Conservation (phyloP, 35 echinoderm and acorn worm genomes). For the Ophioderma brevispina region DNA sequence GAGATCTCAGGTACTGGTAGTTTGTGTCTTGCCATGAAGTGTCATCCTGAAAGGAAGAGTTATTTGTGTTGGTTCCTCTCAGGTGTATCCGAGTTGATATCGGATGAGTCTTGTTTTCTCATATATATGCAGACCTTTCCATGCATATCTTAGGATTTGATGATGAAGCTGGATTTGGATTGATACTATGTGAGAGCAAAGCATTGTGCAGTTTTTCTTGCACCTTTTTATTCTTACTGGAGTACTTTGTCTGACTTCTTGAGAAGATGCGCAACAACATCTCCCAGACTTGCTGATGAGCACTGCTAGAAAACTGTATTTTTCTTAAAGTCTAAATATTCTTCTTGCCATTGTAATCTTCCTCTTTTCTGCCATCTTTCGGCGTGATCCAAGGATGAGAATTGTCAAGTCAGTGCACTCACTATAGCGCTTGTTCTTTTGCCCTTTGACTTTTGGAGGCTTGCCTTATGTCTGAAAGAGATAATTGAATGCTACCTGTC, state of each 20-base stretch:
- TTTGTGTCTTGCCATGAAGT: too few species aligned
- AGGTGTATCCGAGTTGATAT: too few species aligned
- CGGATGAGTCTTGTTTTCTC: neutral
- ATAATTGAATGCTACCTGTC: too few species aligned
- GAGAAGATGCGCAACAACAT: neutral
- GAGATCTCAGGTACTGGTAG: neutral
- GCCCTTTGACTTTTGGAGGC: neutral
- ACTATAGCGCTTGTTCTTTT: neutral
- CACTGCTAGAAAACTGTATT: neutral
- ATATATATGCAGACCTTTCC: neutral
- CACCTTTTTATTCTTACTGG: neutral
- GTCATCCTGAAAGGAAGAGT: too few species aligned
- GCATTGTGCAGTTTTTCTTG: neutral
- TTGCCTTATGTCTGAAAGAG: neutral
- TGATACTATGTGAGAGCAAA: neutral
- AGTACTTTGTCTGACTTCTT: neutral
- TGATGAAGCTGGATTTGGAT: neutral
- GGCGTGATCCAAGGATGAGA: neutral
- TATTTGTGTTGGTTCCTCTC: too few species aligned
- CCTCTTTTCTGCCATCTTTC: too few species aligned
- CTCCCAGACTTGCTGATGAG: neutral
- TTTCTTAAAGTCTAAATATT: neutral
- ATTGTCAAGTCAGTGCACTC: neutral
- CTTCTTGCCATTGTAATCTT: too few species aligned
- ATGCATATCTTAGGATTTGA: neutral